Evolutionary conservation across 2,113 vertebrate genomes (phyloP), one percentile per base, ranked within the genome.

Genomic region (Tyrannus savana): DNA sequence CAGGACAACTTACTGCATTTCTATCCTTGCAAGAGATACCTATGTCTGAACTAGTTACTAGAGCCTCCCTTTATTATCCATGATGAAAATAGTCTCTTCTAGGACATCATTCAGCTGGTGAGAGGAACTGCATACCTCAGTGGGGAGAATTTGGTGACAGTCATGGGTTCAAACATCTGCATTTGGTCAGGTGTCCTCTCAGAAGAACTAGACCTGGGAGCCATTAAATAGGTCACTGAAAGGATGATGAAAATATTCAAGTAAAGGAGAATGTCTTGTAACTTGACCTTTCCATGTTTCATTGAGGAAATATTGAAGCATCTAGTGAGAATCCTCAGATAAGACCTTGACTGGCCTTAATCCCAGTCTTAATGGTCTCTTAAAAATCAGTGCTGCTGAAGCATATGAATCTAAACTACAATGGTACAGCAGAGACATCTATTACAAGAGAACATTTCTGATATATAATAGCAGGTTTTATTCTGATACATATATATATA

Each of bases 251-350:
- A 81, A 74, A 35, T 47, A 39, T 27, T 68, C 22, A 30, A 28
- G 46, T 42, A 47, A 79, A 66, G 19, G 44, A 82, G 16, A 53
- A 50, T 47, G 41, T 74, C 50, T 87, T 82, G 73, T 35, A 55
- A 50, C 5, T 5, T 81, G 42, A 42, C 19, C 8, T 14, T 17
- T 56, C n/a, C 0, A 0, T 79, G 59, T 82, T 83, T 56, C 10
- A 19, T 12, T 58, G 49, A 50, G 31, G 53, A 84, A 44, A 31
- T 72, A 46, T 3, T 84, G 69, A 74, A 67, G 33, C 35, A 47
- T 41, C 10, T n/a, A 74, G 50, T 4, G 2, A 75, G 44, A 55
- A 25, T 84, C 76, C 25, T 60, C 11, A 35, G 7, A 27, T 37
- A 50, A 89, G 64, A 52, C 30, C 5, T 77, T 50, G 31, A 12